Conservation (phyloP, 2,888 invertebrate species). For the Lepidocyrtoides sp. region DNA sequence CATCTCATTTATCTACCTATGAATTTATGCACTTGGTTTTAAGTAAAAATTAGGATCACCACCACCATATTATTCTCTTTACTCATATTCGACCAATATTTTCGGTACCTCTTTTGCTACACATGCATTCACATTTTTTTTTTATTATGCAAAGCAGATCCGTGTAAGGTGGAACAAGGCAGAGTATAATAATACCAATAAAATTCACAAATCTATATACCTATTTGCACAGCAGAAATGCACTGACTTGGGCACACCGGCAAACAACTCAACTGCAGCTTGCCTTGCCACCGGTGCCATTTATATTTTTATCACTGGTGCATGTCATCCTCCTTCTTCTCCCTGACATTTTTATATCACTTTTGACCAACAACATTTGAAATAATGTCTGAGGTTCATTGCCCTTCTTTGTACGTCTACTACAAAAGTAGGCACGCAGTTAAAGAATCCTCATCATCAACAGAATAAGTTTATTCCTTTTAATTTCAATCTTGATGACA, state of each 20-base stretch:
- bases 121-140: not conserved
- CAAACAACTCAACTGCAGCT: not conserved
- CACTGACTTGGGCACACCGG: not conserved
- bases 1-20: not conserved
- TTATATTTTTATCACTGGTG: slow-evolving; percentile 34
- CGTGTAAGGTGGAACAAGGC: not conserved
- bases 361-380: slow-evolving; percentile 71
- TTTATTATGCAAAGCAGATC: not conserved
- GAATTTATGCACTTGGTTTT: not conserved
- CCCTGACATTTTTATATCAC: slow-evolving; percentile 64
- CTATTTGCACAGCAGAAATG: not conserved
- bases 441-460: too few species aligned
- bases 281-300: slow-evolving; percentile 34
- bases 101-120: not conserved
- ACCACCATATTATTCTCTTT: not conserved
- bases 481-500: slow-evolving; percentile 72
- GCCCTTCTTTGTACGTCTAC: slow-evolving; percentile 48
- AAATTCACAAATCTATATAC: not conserved
- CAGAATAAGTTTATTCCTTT: slow-evolving; percentile 1
- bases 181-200: not conserved
- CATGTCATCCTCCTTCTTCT: slow-evolving; percentile 1
- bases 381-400: slow-evolving; percentile 66
- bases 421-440: not conserved
- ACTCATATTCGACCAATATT: not conserved
- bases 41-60: not conserved